Percentiles rank a stretch among this genome's conserved stretches.
Evolutionary conservation across 1,140 invertebrate species (phyloP).

Genomic region (Drosophila pallidifrons): DNA sequence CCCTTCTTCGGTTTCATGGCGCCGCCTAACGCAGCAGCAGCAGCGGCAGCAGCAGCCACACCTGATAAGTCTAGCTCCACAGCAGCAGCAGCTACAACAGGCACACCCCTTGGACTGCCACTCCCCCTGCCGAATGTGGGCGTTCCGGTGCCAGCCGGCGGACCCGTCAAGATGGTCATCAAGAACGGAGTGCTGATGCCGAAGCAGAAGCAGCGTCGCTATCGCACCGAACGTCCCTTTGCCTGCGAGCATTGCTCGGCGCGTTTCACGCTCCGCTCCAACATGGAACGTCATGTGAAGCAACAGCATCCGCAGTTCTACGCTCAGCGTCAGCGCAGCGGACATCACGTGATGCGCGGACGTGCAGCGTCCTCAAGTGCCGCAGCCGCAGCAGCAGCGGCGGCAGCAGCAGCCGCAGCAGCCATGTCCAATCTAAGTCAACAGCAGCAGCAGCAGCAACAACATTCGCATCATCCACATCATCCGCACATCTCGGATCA

Average conservation of each 20-base stretch:
- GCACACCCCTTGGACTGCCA: neutral
- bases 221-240: conserved; percentile 95
- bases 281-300: conserved; percentile 97
- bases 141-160: conserved; percentile 69
- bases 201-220: conserved; percentile 95
- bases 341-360: conserved; percentile 85
- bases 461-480: conserved; percentile 14
- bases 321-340: conserved; percentile 89
- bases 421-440: conserved; percentile 36
- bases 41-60: conserved; percentile 86
- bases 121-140: conserved; percentile 21
- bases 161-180: conserved; percentile 94
- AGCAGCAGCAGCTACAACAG: conserved; percentile 84
- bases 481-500: conserved; percentile 88
- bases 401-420: conserved; percentile 53
- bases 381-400: conserved; percentile 50
- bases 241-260: conserved; percentile 95
- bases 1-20: conserved; percentile 85
- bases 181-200: conserved; percentile 95
- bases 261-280: conserved; percentile 94
- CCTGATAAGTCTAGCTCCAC: conserved; percentile 84
- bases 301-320: conserved; percentile 96
- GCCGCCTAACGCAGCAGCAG: conserved; percentile 86
- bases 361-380: conserved; percentile 61
- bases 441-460: neutral